These are phyloP conservation scores for Hippolais icterina DNA, from an alignment of 2,113 vertebrate genomes.

Conservation along the genomic window DNA sequence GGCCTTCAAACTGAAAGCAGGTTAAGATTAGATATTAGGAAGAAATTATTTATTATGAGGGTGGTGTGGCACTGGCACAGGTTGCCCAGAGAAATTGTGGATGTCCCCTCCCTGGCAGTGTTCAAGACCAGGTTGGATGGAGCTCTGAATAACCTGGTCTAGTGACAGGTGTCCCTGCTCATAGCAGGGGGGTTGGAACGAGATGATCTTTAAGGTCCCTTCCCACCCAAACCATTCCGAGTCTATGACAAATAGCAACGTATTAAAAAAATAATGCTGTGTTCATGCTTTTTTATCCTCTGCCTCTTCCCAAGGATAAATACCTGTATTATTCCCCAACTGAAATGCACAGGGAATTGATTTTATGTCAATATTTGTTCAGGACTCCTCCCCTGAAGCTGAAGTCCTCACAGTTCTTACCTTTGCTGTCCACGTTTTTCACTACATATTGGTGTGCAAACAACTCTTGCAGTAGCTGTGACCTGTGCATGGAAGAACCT, in stretches of 20 bases:
- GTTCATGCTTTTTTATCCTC: not conserved
- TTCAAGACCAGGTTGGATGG: not conserved
- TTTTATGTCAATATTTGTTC: not conserved
- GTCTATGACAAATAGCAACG: not conserved
- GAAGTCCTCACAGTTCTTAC: not conserved
- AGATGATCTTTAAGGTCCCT: not conserved
- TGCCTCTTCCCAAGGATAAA: not conserved
- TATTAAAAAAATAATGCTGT: not conserved
- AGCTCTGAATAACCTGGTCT: not conserved
- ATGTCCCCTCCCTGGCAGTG: not conserved
- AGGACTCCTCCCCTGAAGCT: not conserved
- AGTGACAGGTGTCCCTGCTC: not conserved
- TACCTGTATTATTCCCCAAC: not conserved
- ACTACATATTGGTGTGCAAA: not conserved
- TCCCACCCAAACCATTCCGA: not conserved
- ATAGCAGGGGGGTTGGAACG: fast-evolving
- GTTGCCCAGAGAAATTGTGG: not conserved
- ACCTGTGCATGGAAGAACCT: not conserved
- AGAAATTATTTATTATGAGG: not conserved
- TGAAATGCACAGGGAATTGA: not conserved
- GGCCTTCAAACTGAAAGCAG: not conserved
- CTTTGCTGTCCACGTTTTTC: not conserved
- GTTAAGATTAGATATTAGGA: not conserved
- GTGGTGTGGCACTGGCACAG: not conserved
- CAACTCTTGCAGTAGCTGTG: not conserved